A percentile compares a stretch with the other conserved stretches of the same genome.
These are phyloP conservation scores for Nyleta sp. DNA, from an alignment of 2,888 invertebrate genomes.

Conservation along the genomic window DNA sequence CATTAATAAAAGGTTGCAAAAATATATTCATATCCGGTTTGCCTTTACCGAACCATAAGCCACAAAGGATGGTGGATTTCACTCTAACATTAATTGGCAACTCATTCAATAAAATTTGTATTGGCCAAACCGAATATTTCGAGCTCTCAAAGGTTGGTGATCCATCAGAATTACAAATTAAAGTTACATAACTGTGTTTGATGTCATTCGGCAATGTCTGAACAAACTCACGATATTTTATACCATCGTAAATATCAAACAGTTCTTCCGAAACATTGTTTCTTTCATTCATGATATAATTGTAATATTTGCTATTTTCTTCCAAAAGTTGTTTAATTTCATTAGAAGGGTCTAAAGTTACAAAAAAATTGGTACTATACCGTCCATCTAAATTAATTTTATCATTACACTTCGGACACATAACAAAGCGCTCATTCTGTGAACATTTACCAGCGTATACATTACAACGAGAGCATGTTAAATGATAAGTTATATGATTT, in stretches of 20 bases:
- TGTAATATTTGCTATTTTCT: conserved; percentile 18
- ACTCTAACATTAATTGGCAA: conserved; percentile 25
- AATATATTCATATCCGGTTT: conserved; percentile 49
- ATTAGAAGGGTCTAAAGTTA: conserved; percentile 13
- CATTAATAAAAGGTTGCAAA: conserved; percentile 39
- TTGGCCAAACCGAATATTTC: conserved; percentile 37
- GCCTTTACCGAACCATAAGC: conserved; percentile 44
- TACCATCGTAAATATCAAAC: conserved; percentile 17
- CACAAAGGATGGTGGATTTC: conserved; percentile 32
- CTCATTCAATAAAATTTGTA: conserved; percentile 41
- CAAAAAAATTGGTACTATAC: conserved; percentile 26
- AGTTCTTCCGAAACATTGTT: neutral
- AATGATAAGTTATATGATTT: conserved; percentile 18
- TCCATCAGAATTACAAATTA: conserved; percentile 44
- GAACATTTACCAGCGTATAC: conserved; percentile 18
- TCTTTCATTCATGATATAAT: conserved; percentile 17
- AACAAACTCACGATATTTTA: conserved; percentile 17
- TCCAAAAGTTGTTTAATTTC: conserved; percentile 22
- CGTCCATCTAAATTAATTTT: neutral
- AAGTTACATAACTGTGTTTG: conserved; percentile 10
- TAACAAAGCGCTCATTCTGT: neutral
- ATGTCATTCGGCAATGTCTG: neutral
- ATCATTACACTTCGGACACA: conserved; percentile 18
- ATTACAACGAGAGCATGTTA: conserved; percentile 23
- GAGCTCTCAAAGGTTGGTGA: conserved; percentile 31